Conservation (phyloP, 2,888 invertebrate species). For the Caenorhabditis doughertyi region DNA sequence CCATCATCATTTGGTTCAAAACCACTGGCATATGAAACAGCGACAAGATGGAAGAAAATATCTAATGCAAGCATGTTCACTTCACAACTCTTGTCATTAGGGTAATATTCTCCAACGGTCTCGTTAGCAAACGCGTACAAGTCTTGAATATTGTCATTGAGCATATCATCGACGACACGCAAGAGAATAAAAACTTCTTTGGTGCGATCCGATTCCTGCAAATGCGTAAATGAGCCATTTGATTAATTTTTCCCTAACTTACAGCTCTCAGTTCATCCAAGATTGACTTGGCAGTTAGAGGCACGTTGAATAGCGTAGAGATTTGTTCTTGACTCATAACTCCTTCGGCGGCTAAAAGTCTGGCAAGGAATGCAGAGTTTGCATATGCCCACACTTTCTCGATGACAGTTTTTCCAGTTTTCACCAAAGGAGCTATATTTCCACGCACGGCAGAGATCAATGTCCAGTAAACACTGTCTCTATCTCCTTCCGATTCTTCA, state of each 20-base stretch:
- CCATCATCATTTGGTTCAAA: conserved; percentile 51
- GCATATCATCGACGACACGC: conserved; percentile 44
- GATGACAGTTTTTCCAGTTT: conserved; percentile 37
- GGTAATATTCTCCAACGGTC: conserved; percentile 39
- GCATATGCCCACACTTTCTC: conserved; percentile 66
- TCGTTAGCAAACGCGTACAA: conserved; percentile 51
- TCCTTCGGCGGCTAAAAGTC: conserved; percentile 57
- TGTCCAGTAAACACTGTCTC: conserved; percentile 31
- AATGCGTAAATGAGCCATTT: not conserved
- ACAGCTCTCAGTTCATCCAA: conserved; percentile 43
- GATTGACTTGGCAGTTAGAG: conserved; percentile 54
- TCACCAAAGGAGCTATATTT: conserved; percentile 45
- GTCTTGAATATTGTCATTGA: conserved; percentile 61
- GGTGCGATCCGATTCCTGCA: conserved; percentile 35
- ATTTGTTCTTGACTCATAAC: conserved; percentile 26
- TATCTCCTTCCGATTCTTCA: conserved; percentile 38
- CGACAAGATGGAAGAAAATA: conserved; percentile 60
- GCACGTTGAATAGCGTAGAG: conserved; percentile 46
- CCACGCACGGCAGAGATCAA: conserved; percentile 54
- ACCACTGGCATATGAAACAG: conserved; percentile 46
- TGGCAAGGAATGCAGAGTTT: conserved; percentile 58
- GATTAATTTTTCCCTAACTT: not conserved
- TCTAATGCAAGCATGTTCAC: conserved; percentile 58
- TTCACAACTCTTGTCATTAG: conserved; percentile 42
- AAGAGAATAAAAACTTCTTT: conserved; percentile 50